Conservation (phyloP, 2,113 vertebrate species). For the Ariopsis seemanni region DNA sequence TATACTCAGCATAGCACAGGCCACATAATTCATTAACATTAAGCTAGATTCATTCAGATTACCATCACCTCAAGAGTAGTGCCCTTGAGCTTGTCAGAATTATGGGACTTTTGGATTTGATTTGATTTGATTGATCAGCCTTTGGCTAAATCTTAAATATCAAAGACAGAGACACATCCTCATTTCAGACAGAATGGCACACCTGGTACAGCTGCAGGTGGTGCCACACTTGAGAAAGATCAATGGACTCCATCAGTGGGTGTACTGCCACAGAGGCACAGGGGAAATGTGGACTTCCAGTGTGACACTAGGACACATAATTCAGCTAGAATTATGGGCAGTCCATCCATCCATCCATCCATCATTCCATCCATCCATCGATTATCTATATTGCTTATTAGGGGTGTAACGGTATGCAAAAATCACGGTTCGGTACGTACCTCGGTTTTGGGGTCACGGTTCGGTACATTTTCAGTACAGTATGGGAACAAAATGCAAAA, state of each 20-base stretch:
- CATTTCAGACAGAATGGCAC: neutral
- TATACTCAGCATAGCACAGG: neutral
- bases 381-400: too few species aligned
- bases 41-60: neutral
- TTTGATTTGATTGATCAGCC: neutral
- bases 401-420: too few species aligned
- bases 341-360: too few species aligned
- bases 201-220: too few species aligned
- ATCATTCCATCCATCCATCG: too few species aligned
- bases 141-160: neutral
- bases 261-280: neutral
- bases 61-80: neutral
- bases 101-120: neutral
- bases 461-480: too few species aligned
- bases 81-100: neutral
- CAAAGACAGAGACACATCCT: neutral
- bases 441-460: too few species aligned
- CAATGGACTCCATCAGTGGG: too few species aligned
- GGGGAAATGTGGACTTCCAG: neutral
- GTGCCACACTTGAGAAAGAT: too few species aligned
- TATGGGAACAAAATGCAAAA: too few species aligned
- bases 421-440: too few species aligned
- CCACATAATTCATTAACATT: neutral
- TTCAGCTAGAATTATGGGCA: too few species aligned
- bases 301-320: neutral